Evolutionary conservation across 2,113 vertebrate species (phyloP).

Genomic region (Globicephala melas): DNA sequence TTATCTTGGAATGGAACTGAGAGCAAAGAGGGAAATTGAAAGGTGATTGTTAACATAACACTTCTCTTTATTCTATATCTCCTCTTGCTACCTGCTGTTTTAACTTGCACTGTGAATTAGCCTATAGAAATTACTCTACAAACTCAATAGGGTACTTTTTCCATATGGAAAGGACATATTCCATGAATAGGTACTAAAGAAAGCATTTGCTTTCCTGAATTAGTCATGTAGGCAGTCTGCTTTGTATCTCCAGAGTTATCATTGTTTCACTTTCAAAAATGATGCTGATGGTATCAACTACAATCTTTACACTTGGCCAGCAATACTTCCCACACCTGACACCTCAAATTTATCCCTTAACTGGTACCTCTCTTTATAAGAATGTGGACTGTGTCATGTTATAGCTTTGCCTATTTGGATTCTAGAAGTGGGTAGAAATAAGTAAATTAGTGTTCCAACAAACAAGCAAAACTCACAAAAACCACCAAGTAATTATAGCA

Average conservation of each 20-base stretch:
- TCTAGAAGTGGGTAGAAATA: constrained; percentile 16
- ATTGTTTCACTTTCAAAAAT: neutral
- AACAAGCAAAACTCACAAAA: neutral
- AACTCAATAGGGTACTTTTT: neutral
- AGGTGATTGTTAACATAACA: neutral
- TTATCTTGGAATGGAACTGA: neutral
- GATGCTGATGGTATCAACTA: neutral
- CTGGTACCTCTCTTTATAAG: neutral
- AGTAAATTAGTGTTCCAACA: neutral
- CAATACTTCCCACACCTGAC: neutral
- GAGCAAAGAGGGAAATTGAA: neutral
- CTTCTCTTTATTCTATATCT: neutral
- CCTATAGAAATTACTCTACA: neutral
- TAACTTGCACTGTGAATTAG: neutral
- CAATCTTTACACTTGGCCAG: neutral
- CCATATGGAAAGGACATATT: neutral
- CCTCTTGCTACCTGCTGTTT: neutral
- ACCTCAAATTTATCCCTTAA: neutral
- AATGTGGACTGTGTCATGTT: neutral
- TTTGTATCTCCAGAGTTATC: neutral
- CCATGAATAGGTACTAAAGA: neutral
- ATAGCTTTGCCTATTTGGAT: neutral
- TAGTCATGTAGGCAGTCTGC: neutral
- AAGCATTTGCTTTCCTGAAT: neutral
- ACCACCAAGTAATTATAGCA: neutral